A percentile compares a stretch with the other conserved stretches of the same genome.
These are phyloP conservation scores for Arenaria interpres DNA, from an alignment of 2,113 vertebrate species.

Conservation along the genomic window DNA sequence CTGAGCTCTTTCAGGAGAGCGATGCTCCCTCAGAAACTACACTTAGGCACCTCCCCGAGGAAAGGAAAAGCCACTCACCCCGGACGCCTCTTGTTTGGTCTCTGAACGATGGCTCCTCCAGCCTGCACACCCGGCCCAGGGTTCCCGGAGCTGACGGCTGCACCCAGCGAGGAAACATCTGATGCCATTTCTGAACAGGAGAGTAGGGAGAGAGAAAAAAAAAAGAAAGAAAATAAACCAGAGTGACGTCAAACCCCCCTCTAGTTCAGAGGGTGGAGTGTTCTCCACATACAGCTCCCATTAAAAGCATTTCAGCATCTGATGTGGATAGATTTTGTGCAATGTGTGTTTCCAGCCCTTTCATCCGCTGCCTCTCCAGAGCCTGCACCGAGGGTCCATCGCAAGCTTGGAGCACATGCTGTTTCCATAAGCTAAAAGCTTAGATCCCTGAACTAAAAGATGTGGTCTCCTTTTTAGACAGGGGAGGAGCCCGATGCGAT, in stretches of 20 bases:
- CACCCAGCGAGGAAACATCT: slow-evolving; percentile 82
- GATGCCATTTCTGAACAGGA: slow-evolving; percentile 82
- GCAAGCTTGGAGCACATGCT: neutral
- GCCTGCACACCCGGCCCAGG: slow-evolving; percentile 60
- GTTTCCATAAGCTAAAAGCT: neutral
- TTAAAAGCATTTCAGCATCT: neutral
- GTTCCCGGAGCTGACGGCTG: slow-evolving; percentile 76
- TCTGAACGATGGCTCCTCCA: slow-evolving; percentile 77
- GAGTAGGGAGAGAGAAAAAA: neutral
- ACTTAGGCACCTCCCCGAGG: accelerated
- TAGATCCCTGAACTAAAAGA: neutral
- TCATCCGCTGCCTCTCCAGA: neutral
- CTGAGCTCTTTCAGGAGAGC: neutral
- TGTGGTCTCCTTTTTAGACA: neutral
- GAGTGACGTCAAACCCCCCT: accelerated
- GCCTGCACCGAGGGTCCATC: neutral
- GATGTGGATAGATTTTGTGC: neutral
- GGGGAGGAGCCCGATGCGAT: neutral
- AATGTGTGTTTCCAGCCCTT: accelerated
- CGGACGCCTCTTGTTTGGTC: slow-evolving; percentile 84
- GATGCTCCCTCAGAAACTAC: neutral
- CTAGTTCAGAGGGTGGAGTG: accelerated
- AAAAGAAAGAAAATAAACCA: neutral
- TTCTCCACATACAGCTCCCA: neutral
- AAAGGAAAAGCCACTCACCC: slow-evolving; percentile 66